Evolutionary conservation across 2,797 vertebrate species (phyloP), one percentile per base, ranked within the genome.

Genomic region (Acrossocheilus wenchowensis): DNA sequence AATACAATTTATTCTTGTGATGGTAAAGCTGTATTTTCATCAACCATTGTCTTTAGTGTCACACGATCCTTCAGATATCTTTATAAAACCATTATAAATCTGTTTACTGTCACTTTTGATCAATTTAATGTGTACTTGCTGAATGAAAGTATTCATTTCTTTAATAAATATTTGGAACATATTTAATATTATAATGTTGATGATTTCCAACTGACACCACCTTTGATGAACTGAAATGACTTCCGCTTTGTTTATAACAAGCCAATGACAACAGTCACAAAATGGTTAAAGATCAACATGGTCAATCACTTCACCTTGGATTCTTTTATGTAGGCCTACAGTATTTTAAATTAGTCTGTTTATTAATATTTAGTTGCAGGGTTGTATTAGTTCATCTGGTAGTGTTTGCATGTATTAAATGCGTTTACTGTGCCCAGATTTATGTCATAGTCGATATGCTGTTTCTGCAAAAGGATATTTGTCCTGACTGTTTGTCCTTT

Each of bases 401-500:
- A 36, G 48, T 71, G 30, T 23, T 0, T 19, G 1, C n/a, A 1
- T 82, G 30, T 34, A 54, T 36, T 50, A 50, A 81, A 81, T 81
- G 43, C 34, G 45, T 82, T 71, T 52, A 54, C 34, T 11, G 30
- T 71, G 21, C 30, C 17, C 34, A 82, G 19, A 81, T 45, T 30
- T 30, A 23, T 79, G 57, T 79, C 21, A 10, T 17, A 62, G 39
- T 62, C 11, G 6, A 36, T 68, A 41, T 64, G 86, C 41, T 62
- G 52, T 71, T 30, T 39, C 48, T 81, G 41, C 64, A 66, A 43
- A 80, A 80, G 36, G 84, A 48, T 64, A 62, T 87, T 39, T 79
- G 74, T 45, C 79, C 78, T 62, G 62, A 66, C 71, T 81, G 81
- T 82, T 79, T 89, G 81, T 86, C 75, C 30, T 75, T 30, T 64